Evolutionary conservation across 2,888 invertebrate genomes (phyloP).

Genomic region (Girardia tigrina): DNA sequence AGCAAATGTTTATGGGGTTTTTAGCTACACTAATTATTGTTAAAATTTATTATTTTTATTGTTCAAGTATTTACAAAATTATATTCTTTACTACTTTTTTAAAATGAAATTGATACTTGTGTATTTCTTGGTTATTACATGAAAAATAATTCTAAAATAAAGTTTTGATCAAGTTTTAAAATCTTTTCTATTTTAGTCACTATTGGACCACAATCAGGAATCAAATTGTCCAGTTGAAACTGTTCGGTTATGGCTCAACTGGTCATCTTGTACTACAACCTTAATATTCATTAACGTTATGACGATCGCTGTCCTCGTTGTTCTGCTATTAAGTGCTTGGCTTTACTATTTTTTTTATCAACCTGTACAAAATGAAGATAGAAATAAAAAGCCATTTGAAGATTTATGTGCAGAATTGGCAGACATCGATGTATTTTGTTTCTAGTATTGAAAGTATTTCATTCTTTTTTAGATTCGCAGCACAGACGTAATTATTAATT

Average conservation of each 20-base stretch:
- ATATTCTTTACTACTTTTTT: too few relatives aligned
- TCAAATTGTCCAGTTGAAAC: neutral
- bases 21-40: too few relatives aligned
- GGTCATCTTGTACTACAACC: neutral
- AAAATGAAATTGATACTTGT: too few relatives aligned
- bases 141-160: too few relatives aligned
- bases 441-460: neutral
- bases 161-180: too few relatives aligned
- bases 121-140: too few relatives aligned
- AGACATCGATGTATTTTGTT: constrained; percentile 26
- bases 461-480: constrained; percentile 29
- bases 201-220: neutral
- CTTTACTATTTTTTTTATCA: neutral
- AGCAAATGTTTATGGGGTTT: too few relatives aligned
- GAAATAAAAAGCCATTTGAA: constrained; percentile 34
- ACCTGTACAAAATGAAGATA: neutral
- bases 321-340: neutral
- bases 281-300: neutral
- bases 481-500: constrained; percentile 55
- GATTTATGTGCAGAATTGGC: constrained; percentile 32
- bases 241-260: neutral
- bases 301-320: neutral
- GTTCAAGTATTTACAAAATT: too few relatives aligned
- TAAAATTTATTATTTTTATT: too few relatives aligned
- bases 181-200: neutral